Conservation (phyloP, 1,140 invertebrate species). For the Drusus annulatus region DNA sequence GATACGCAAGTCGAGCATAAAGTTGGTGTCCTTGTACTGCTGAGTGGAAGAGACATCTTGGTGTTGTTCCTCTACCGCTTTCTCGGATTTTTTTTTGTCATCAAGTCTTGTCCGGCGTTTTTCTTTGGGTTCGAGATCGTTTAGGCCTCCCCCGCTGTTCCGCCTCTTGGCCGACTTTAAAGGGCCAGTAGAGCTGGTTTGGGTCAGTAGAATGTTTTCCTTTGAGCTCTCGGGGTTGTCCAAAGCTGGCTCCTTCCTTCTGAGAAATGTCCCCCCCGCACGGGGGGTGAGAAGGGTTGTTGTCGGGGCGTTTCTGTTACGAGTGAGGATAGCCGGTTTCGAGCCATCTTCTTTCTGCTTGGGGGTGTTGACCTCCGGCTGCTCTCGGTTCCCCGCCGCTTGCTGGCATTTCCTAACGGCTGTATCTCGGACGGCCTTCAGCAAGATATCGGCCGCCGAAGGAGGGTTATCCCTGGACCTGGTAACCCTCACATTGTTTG, state of each 20-base stretch:
- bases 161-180: constrained; percentile 54
- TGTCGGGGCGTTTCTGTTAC: background rate
- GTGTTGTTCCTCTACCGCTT: constrained; percentile 46
- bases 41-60: constrained; percentile 53
- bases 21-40: constrained; percentile 40
- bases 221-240: constrained; percentile 53
- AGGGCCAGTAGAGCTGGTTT: constrained; percentile 26
- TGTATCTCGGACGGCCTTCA: constrained; percentile 37
- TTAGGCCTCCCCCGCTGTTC: constrained; percentile 45
- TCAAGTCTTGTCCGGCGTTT: constrained; percentile 53
- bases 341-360: background rate
- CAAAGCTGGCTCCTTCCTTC: constrained; percentile 29
- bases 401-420: constrained; percentile 7
- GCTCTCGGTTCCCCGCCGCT: background rate
- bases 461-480: constrained; percentile 52
- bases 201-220: constrained; percentile 49
- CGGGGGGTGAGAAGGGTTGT: constrained; percentile 8
- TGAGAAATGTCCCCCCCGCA: constrained; percentile 40
- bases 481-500: constrained; percentile 45
- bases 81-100: constrained; percentile 45
- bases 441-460: constrained; percentile 35
- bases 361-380: background rate
- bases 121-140: constrained; percentile 54
- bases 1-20: constrained; percentile 32
- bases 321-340: constrained; percentile 9